Base-by-base conservation (phyloP, 2,888 invertebrate species). In the Drosophila siamana region DNA sequence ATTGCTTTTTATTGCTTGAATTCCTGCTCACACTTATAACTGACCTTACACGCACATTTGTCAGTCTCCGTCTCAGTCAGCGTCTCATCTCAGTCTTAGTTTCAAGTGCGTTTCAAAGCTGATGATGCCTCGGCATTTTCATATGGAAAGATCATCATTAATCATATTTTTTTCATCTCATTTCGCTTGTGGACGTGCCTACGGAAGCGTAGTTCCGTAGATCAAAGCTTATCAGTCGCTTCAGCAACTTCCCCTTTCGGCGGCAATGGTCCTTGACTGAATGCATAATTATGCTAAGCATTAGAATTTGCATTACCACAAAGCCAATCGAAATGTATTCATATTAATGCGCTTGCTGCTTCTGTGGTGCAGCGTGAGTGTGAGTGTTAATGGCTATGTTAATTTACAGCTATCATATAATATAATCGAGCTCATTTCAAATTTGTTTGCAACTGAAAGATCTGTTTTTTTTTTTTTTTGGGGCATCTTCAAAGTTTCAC, bases 351-450 rank as follows among this genome's bases (percentile, higher is more conserved):
- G 5, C 15, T 19, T 47, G 44, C 3, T 1, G 24, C 65, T 52
- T 52, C 54, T 55, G 51, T 66, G 50, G 47, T 16, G 16, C 59
- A 40, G 11, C 30, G 1, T 8, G 15, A n/a, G n/a, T 7, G 36
- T 15, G 15, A 46, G 33, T 68, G 62, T 73, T 61, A 56, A 72
- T 73, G 48, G 59, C 9, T 54, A 69, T 73, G 69, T 8, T 59
- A 73, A 73, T 73, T 50, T 33, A 9, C n/a, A 41, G 55, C 55
- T 33, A 61, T 85, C 77, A 67, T 64, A 79, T 85, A 85, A 67
- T 64, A 79, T 85, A 85, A 85, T 85, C 68, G 71, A 59, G 54
- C 44, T 51, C 36, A 64, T 67, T 67, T 74, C 65, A 65, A 62
- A 78, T 80, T 74, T 74, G 81, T 57, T 69, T 78, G 72, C 69